Base-by-base conservation (phyloP, 2,888 invertebrate species). In the Mellilla xanthometata region DNA sequence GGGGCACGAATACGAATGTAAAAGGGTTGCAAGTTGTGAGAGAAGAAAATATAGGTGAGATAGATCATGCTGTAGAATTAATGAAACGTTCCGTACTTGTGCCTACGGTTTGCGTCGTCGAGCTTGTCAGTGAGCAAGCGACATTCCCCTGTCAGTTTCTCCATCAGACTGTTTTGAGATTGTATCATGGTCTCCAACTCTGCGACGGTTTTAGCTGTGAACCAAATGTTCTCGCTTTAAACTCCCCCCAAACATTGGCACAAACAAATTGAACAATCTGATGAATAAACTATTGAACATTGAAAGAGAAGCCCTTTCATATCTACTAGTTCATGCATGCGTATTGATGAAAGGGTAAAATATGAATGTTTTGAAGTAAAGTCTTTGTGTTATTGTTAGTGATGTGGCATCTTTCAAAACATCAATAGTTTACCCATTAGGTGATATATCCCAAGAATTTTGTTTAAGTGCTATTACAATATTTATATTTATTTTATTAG, bases 111-210 rank as follows among this genome's bases (percentile, higher is more conserved):
- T 83, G 95, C 93, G 88, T 95, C 95, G 92, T 96, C 96, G 92
- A 96, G 93, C 92, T 95, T 96, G 91, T 94, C 92, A 81, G 96
- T 96, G 89, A 96, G 93, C 89, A 92, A 92, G 91, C 95, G 96
- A 92, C 96, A 96, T 92, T 96, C 96, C 80, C 92, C 92, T 80
- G 95, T 95, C 90, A 96, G 93, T 93, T 95, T 96, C 92, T 95
- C 95, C 94, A 96, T 95, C 93, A 96, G 95, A 93, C 94, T 94
- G 93, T 95, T 95, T 93, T 96, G 96, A 90, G 94, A 95, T 90
- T 94, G 94, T 91, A 96, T 93, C 94, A 95, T 94, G 85, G 94
- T 93, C 92, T 96, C 96, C 91, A 96, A 93, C 91, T 95, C 95
- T 91, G 94, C 93, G 90, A 96, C 95, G 81, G 95, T 96, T 91